Evolutionary conservation across 2,113 vertebrate species (phyloP).

Genomic region (Peucedramus taeniatus): DNA sequence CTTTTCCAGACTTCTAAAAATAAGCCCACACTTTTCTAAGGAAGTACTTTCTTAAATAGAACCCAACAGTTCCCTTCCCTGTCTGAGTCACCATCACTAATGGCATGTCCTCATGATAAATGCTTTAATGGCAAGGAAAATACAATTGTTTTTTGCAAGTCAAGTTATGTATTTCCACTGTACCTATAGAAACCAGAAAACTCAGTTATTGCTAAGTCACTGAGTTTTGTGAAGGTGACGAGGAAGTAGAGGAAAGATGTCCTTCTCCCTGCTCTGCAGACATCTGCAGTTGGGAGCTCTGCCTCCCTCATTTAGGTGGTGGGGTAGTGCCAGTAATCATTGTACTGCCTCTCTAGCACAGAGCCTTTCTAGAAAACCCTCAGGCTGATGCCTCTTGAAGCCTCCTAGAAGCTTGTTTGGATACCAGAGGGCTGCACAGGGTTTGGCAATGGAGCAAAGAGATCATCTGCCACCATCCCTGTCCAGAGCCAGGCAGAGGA

Average conservation of each 20-base stretch:
- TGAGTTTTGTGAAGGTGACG: background rate
- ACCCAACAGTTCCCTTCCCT: background rate
- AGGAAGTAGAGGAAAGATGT: background rate
- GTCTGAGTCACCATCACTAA: background rate
- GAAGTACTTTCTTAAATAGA: background rate
- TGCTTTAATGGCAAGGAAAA: background rate
- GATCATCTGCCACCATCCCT: rapidly evolving
- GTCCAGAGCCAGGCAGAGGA: background rate
- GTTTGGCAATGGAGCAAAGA: background rate
- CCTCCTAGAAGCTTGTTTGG: background rate
- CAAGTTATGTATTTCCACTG: background rate
- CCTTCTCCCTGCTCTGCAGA: background rate
- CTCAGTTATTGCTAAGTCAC: background rate
- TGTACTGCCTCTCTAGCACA: background rate
- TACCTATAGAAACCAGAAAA: background rate
- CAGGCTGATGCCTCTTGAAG: background rate
- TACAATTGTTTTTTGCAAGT: background rate
- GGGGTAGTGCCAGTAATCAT: background rate
- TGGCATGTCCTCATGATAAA: background rate
- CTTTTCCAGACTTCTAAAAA: background rate
- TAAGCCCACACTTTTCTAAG: background rate
- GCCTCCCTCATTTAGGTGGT: background rate
- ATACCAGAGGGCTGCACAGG: background rate
- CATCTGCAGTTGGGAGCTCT: rapidly evolving
- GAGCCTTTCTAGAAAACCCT: background rate